phyloP scores from a whole-genome alignment of 2,797 vertebrate species.

The Propithecus perrieri region DNA sequence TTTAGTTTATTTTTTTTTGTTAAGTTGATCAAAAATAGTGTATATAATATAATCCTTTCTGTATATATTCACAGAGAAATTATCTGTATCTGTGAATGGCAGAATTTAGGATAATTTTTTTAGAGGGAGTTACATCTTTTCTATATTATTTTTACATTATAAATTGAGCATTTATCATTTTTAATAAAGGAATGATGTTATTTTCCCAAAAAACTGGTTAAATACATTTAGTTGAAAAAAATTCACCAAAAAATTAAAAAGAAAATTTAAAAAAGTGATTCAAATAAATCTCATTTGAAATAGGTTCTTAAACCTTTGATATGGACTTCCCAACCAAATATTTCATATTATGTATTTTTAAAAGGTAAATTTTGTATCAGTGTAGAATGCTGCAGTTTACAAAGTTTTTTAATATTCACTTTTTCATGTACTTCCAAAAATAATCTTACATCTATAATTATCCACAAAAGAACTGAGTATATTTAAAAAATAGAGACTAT shows the following conservation, averaged over 20 bases:
- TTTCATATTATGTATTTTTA: neutral
- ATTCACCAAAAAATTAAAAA: neutral
- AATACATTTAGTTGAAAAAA: neutral
- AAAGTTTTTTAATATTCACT: neutral
- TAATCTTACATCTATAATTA: neutral
- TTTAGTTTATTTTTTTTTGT: neutral
- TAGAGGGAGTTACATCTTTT: neutral
- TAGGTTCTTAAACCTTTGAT: neutral
- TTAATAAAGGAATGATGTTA: neutral
- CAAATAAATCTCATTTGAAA: constrained; percentile 8
- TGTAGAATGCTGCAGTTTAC: neutral
- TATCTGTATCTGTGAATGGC: neutral
- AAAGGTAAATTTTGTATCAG: neutral
- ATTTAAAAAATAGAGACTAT: constrained; percentile 24
- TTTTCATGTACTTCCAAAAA: constrained; percentile 24
- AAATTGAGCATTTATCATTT: neutral
- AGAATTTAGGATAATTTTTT: neutral
- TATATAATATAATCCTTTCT: neutral
- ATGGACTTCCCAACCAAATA: neutral
- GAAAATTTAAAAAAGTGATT: neutral
- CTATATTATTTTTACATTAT: neutral
- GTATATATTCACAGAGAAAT: neutral
- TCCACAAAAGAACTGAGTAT: neutral
- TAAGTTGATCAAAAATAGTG: neutral
- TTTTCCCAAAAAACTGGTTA: neutral